These are phyloP conservation scores for Oconnorella tubifera DNA, from an alignment of 2,888 invertebrate genomes.

Conservation along the genomic window DNA sequence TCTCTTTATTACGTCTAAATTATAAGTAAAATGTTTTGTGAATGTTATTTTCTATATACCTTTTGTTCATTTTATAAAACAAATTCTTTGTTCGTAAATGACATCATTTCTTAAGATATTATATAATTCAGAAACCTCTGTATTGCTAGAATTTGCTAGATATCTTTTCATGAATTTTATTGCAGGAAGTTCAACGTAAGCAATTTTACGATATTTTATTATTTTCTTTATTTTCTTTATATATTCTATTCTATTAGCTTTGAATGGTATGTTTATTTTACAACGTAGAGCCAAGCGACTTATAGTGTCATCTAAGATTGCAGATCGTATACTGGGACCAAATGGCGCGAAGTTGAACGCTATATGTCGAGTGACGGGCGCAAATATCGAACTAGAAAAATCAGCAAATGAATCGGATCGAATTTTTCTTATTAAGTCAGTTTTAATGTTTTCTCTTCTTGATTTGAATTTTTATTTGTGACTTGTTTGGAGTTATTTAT, in stretches of 20 bases:
- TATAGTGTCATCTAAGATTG: neutral
- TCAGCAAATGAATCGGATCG: neutral
- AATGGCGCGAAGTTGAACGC: neutral
- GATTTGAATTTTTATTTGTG: too few relatives aligned
- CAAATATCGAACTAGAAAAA: neutral
- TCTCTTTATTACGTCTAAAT: too few relatives aligned
- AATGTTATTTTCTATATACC: neutral
- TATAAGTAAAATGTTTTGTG: neutral
- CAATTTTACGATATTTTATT: neutral
- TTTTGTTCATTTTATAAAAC: too few relatives aligned
- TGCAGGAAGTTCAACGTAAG: neutral
- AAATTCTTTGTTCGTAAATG: too few relatives aligned
- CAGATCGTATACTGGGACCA: neutral
- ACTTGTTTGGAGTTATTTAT: too few relatives aligned
- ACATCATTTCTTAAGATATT: too few relatives aligned
- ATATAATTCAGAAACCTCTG: too few relatives aligned
- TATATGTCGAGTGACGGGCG: neutral
- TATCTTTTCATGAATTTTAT: neutral
- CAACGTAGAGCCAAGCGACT: conserved; percentile 6
- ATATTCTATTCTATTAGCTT: neutral
- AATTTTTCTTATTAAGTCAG: too few relatives aligned
- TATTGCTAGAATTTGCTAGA: too few relatives aligned
- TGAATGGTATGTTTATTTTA: neutral
- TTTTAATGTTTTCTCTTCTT: too few relatives aligned
- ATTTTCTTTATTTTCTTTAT: neutral